These are phyloP conservation scores for Boloria selene DNA, from an alignment of 2,888 invertebrate species.

Conservation along the genomic window DNA sequence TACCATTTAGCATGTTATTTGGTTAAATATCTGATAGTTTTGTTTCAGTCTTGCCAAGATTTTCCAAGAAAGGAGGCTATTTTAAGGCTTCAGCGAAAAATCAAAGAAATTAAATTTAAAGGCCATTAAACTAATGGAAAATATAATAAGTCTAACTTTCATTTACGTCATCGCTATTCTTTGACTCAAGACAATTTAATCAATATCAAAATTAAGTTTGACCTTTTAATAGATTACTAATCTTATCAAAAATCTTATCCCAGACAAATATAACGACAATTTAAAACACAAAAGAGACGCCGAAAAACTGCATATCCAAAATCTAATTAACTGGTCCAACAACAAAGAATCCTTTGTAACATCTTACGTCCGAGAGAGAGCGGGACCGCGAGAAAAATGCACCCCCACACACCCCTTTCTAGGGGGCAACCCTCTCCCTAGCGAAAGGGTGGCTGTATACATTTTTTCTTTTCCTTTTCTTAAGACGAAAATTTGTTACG, in stretches of 20 bases:
- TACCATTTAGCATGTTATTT: too few relatives aligned
- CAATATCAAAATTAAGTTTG: too few relatives aligned
- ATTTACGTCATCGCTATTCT: too few relatives aligned
- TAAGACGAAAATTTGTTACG: slow-evolving; percentile 83
- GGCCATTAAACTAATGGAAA: too few relatives aligned
- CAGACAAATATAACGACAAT: slow-evolving; percentile 25
- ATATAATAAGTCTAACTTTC: too few relatives aligned
- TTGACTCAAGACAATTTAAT: too few relatives aligned
- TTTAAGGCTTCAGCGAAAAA: too few relatives aligned
- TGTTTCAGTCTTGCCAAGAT: too few relatives aligned
- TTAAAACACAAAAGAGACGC: slow-evolving; percentile 34
- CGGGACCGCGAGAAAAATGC: slow-evolving; percentile 73
- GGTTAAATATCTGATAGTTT: too few relatives aligned
- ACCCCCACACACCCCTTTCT: slow-evolving; percentile 50
- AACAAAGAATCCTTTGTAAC: slow-evolving; percentile 79
- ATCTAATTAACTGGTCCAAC: slow-evolving; percentile 55
- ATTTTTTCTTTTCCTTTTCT: slow-evolving; percentile 83
- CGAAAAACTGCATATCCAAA: slow-evolving; percentile 49
- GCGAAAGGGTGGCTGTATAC: slow-evolving; percentile 73
- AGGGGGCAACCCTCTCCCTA: slow-evolving; percentile 47
- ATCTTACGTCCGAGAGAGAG: slow-evolving; percentile 73
- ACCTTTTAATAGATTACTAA: not conserved
- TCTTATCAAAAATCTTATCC: slow-evolving; percentile 10
- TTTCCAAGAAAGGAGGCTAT: too few relatives aligned
- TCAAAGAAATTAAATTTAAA: too few relatives aligned